Evolutionary conservation across 2,113 vertebrate species (phyloP).

Genomic region (Pelecanoides urinatrix): DNA sequence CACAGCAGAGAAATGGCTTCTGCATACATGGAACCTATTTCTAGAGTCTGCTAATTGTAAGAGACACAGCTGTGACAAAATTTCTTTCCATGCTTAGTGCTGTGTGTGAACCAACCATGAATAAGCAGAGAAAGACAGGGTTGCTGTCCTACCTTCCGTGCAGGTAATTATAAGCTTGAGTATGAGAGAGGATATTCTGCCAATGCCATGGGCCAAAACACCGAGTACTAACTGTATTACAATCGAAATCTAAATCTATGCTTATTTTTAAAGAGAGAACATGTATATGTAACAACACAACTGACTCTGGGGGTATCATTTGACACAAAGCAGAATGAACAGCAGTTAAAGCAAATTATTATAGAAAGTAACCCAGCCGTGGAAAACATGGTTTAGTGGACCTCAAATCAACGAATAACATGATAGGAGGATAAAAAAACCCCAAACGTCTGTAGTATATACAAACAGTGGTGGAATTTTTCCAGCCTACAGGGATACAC

Average conservation of each 20-base stretch:
- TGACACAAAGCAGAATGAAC: neutral
- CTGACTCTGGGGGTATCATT: neutral
- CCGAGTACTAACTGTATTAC: neutral
- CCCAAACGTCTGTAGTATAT: neutral
- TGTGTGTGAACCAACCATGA: neutral
- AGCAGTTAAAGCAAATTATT: neutral
- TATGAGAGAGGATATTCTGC: neutral
- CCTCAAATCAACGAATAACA: neutral
- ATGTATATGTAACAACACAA: neutral
- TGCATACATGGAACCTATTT: neutral
- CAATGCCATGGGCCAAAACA: neutral
- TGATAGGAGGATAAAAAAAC: rapidly evolving
- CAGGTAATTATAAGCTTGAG: neutral
- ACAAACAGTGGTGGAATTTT: neutral
- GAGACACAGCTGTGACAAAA: neutral
- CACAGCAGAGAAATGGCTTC: neutral
- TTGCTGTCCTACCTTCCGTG: neutral
- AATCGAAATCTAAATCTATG: neutral
- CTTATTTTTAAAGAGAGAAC: neutral
- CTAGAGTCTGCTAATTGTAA: neutral
- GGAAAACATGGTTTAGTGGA: neutral
- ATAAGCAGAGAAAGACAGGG: neutral
- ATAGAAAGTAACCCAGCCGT: neutral
- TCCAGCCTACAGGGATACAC: neutral
- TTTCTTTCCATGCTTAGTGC: neutral